Conservation (phyloP, 2,888 invertebrate species). For the Athripsodes cinereus region DNA sequence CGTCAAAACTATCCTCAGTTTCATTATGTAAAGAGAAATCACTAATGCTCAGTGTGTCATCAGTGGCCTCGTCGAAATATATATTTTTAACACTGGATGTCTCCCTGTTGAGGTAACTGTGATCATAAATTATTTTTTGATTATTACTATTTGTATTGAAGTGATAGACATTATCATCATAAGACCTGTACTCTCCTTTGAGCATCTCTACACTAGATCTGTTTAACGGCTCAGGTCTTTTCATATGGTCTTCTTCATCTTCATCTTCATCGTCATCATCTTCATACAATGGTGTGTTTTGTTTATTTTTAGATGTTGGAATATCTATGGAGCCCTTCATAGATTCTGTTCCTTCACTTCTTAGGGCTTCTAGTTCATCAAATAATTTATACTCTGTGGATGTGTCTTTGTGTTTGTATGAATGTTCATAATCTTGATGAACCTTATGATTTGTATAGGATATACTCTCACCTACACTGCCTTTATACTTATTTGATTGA, state of each 20-base stretch:
- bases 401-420: background rate
- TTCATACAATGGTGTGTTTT: too few relatives aligned
- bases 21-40: constrained; percentile 15
- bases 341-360: background rate
- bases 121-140: background rate
- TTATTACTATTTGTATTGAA: background rate
- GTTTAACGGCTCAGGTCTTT: background rate
- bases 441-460: background rate
- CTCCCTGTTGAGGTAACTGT: background rate
- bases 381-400: background rate
- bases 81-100: background rate
- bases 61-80: background rate
- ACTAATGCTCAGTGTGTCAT: constrained; percentile 9
- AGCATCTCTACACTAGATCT: background rate
- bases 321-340: background rate
- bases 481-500: background rate
- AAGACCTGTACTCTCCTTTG: background rate
- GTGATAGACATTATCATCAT: background rate
- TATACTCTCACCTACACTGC: background rate
- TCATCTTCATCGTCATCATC: background rate
- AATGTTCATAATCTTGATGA: background rate
- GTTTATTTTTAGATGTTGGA: background rate
- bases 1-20: constrained; percentile 27
- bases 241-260: background rate
- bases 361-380: background rate